These are phyloP conservation scores for Cheilosia grossa DNA, from an alignment of 2,888 invertebrate genomes.

Conservation along the genomic window DNA sequence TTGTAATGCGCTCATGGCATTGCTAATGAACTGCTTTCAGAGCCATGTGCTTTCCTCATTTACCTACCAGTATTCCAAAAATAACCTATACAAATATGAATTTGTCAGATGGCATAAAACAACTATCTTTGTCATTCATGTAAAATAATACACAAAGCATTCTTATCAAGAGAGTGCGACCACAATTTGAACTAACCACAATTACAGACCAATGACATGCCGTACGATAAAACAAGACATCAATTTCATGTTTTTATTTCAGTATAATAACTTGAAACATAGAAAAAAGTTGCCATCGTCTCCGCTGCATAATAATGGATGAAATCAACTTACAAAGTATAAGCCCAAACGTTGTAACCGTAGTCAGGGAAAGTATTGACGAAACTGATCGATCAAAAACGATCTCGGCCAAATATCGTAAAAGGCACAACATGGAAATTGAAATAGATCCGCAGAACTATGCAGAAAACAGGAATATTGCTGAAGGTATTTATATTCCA, in stretches of 20 bases:
- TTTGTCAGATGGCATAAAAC: neutral
- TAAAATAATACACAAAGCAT: too few relatives aligned
- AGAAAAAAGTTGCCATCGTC: neutral
- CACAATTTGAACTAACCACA: too few relatives aligned
- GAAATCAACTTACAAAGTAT: neutral
- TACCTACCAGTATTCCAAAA: too few relatives aligned
- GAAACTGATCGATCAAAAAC: constrained; percentile 7
- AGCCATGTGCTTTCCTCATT: too few relatives aligned
- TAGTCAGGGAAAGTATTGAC: neutral
- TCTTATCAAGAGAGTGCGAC: too few relatives aligned
- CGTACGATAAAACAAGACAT: too few relatives aligned
- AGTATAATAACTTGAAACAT: neutral
- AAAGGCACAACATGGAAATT: neutral
- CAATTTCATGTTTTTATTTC: neutral
- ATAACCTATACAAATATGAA: neutral
- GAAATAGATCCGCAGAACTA: constrained; percentile 72
- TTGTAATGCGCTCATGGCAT: too few relatives aligned
- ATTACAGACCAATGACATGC: too few relatives aligned
- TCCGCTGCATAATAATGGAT: constrained; percentile 5
- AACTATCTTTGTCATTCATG: neutral
- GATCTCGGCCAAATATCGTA: neutral
- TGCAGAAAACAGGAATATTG: constrained; percentile 80
- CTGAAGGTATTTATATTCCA: constrained; percentile 78
- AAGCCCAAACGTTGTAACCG: neutral
- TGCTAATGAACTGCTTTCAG: too few relatives aligned